Base-by-base conservation (phyloP, 1,140 invertebrate species). In the Ostrea edulis region DNA sequence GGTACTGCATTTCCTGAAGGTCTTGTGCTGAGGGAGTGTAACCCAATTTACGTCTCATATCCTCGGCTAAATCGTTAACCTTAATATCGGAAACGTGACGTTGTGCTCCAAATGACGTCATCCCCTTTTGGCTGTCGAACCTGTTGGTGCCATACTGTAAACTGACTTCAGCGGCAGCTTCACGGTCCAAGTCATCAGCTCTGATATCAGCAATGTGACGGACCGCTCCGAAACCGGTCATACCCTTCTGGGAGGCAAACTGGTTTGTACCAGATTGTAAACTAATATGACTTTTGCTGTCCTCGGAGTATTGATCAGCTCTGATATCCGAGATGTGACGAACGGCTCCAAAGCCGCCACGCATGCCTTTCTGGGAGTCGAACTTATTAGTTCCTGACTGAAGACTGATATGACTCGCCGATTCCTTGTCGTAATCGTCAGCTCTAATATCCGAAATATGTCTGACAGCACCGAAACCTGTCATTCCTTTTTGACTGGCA, bases 401-500 rank as follows among this genome's bases (percentile, higher is more conserved):
- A 22, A 88, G 83, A 25, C 81, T 87, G 54, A 92, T 90, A 77
- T 87, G 11, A 5, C 71, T 85, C 9, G 88, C 85, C 9, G 91
- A 89, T 53, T 89, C 88, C 84, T 89, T 87, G 51, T 62, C 84
- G 17, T 84, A 35, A 20, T 92, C 86, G 53, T 92, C 91, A 44
- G 89, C 87, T 17, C 90, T 55, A 20, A 93, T 92, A 83, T 94
- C 93, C 14, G 91, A 89, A 77, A 90, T 90, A 62, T 94, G 93
- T 58, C 93, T 87, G 5, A 92, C 91, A 22, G 90, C 89, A 89
- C 98, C 98, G 17, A 91, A 84, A 94, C 97, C 98, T 88, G 90
- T 89, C 93, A 98, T 98, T 44, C 98, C 98, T 92, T 97, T 98
- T 95, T 98, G 98, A 92, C 96, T 98, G 90, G 98, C 98, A 81